Evolutionary conservation across 2,113 vertebrate species (phyloP), one percentile per base, ranked within the genome.

Genomic region (Probosciger aterrimus): DNA sequence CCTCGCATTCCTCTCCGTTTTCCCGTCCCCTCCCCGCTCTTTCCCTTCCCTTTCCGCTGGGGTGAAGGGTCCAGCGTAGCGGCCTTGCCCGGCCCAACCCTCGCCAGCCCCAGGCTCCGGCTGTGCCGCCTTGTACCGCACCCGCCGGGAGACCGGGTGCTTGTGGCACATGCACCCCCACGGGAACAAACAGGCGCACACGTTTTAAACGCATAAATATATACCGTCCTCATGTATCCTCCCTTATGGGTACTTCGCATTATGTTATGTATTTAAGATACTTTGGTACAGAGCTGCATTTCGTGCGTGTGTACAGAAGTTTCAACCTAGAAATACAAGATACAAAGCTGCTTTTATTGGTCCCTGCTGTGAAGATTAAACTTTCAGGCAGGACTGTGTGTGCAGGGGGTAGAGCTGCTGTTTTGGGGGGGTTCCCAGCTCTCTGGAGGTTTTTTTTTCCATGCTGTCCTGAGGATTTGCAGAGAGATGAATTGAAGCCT

Each of bases 231-330:
- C 9, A 0, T 22, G 30, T 10, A 2, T 27, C 2, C 4, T 12
- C 35, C 59, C 16, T 49, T 28, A 46, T 0, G 3, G 25, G 9
- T 18, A 10, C 49, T 81, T 62, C 19, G 35, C 60, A 1, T n/a
- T 49, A 8, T 1, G 2, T 33, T 47, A 6, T 2, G 10, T 23
- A 7, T 37, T 43, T 50, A 22, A 85, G 7, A 6, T 13, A 11
- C 27, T 49, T 33, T 1, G 4, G 0, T 37, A 13, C 4, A 0
- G 3, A 1, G 20, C n/a, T 30, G 6, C 11, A 0, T 25, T 67
- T 53, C 11, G 24, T 14, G 33, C 7, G 3, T 11, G 1, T 3
- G 28, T 18, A 12, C 0, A 0, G 30, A 13, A 44, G 35, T 73
- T 60, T 76, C 87, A 27, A 2, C 22, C 14, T 43, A 18, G 20